Evolutionary conservation across 2,888 invertebrate genomes (phyloP), one percentile per base, ranked within the genome.

Genomic region (Aquatica leii): DNA sequence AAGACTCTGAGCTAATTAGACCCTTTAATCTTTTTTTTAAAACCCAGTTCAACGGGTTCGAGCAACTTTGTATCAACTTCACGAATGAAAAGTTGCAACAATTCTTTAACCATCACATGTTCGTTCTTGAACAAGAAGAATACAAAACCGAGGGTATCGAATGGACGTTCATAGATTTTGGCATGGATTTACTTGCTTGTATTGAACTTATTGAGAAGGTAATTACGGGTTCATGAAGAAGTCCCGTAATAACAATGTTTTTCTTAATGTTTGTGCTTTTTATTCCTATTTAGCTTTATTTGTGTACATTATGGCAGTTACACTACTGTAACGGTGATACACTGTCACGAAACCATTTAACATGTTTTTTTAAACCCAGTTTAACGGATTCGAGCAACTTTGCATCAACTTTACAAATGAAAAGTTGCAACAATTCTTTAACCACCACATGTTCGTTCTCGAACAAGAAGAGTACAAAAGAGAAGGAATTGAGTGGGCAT

Each of bases 361-460:
- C 54, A 40, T 74, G 15, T 76, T 71, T 76, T 73, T 71, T 70
- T 70, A 52, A 43, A 12, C 84, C 84, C 87, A 90, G 89, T 89
- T 83, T 86, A 95, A 95, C 86, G 91, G 93, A 82, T 95, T 94
- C 87, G 94, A 95, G 86, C 94, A 95, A 86, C 87, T 94, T 80
- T 95, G 94, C 85, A 94, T 94, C 88, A 94, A 94, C 87, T 95
- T 94, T 86, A 95, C 94, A 82, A 95, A 94, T 84, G 94, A 94
- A 86, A 92, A 94, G 83, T 87, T 95, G 78, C 94, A 95, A 86
- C 94, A 95, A 85, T 95, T 94, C 88, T 95, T 95, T 90, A 94
- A 94, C 84, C 94, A 94, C 82, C 91, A 95, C 86, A 95, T 95
- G 94, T 94, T 94, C 84, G 93, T 95, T 74, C 87, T 95, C 81